Evolutionary conservation across 2,797 vertebrate genomes (phyloP), one percentile per base, ranked within the genome.

Genomic region (Gastrophryne carolinensis): DNA sequence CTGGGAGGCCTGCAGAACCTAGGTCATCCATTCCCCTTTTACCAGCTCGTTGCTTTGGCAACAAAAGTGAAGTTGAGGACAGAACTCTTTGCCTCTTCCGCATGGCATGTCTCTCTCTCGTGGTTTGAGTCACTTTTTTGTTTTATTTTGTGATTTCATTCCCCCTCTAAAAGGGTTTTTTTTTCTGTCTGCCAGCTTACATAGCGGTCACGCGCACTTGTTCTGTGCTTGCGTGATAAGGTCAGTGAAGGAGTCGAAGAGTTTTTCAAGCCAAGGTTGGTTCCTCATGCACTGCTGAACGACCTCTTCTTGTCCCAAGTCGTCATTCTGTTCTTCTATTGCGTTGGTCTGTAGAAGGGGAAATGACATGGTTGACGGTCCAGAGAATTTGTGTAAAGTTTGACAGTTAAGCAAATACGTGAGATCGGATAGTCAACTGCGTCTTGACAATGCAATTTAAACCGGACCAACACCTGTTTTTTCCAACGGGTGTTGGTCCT

Each of bases 261-360:
- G 94, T 57, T 92, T 94, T 83, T 97, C 95, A 77, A 98, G 90
- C 95, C 96, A 97, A 29, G 91, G 93, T 87, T 96, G 94, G 89
- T 96, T 96, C 84, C 95, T 92, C 95, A 98, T 96, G 84, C 96
- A 97, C 88, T 96, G 95, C 89, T 97, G 95, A 72, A 96, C 96
- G 62, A 98, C 95, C 83, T 96, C 96, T 87, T 97, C 96, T 84
- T 98, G 96, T 7, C 96, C 95, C 5, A 95, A 91, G 85, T 96
- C 96, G 84, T 96, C 95, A 0, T 93, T 91, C 2, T 94, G 94
- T 78, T 95, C 93, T 85, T 95, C 95, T 54, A 98, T 95, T 79
- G 91, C 93, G 87, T 94, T 90, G 44, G 95, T 97, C 95, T 97
- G 82, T 15, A 56, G 63, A 67, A 30, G 70, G 60, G 39, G 2